These are phyloP conservation scores for Chaenodraco wilsoni DNA, from an alignment of 2,797 vertebrate genomes.

Conservation along the genomic window DNA sequence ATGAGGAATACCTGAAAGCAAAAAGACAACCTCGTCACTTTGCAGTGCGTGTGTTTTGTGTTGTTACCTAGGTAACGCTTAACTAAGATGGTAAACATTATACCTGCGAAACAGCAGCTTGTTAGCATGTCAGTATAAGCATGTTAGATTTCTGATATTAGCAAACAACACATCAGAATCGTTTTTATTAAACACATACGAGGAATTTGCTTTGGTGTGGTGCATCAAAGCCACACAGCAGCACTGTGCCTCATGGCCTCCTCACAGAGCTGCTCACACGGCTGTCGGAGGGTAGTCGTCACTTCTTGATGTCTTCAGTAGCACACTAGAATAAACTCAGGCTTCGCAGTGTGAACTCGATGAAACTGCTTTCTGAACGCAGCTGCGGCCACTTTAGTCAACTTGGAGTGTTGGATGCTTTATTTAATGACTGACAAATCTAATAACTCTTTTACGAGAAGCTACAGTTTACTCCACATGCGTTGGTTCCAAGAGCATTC, in stretches of 20 bases:
- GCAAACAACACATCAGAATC: no score
- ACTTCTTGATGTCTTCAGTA: constrained; percentile 7
- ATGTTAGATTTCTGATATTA: not conserved
- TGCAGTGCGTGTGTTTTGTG: no score
- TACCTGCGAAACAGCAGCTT: not conserved
- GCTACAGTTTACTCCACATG: constrained; percentile 39
- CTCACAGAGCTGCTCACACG: not conserved
- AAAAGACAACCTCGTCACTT: no score
- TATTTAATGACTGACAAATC: constrained; percentile 54
- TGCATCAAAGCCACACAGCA: not conserved
- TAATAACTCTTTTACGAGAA: constrained; percentile 47
- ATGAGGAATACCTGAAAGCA: no score
- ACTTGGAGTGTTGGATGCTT: constrained; percentile 44
- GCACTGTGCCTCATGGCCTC: not conserved
- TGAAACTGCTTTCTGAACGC: constrained; percentile 45
- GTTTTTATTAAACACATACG: no score
- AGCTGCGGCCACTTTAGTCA: constrained; percentile 48
- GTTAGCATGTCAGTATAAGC: not conserved
- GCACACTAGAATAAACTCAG: constrained; percentile 26
- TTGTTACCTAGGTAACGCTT: not conserved
- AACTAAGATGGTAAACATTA: not conserved
- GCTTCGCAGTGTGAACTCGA: constrained; percentile 24
- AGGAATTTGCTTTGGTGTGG: no score
- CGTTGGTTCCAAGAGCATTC: constrained; percentile 41
- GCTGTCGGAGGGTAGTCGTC: not conserved